A percentile compares a stretch with the other conserved stretches of the same genome.
Evolutionary conservation across 1,140 invertebrate species (phyloP).

Genomic region (Drosophila baimaii): DNA sequence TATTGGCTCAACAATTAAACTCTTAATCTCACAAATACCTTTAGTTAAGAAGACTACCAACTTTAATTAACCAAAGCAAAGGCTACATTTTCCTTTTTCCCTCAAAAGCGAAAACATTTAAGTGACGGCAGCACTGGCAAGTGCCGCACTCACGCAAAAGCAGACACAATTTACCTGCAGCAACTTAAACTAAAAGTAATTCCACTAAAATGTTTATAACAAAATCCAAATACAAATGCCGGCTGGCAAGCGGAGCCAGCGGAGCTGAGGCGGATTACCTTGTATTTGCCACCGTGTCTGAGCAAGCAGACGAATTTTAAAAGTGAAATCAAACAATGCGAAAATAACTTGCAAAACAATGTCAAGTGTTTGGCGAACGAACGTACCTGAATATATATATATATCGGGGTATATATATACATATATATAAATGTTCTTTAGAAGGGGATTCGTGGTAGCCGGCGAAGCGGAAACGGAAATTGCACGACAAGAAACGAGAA

Average conservation of each 20-base stretch:
- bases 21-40: background rate
- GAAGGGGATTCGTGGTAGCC: background rate
- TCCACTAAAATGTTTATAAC: slow-evolving; percentile 77
- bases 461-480: slow-evolving; percentile 47
- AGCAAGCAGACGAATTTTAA: slow-evolving; percentile 72
- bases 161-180: slow-evolving; percentile 40
- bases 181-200: slow-evolving; percentile 79
- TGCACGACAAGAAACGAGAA: slow-evolving; percentile 40
- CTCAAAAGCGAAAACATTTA: background rate
- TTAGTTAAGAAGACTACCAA: no score
- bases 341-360: slow-evolving; percentile 79
- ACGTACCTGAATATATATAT: slow-evolving; percentile 15
- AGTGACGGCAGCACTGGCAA: background rate
- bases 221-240: slow-evolving; percentile 70
- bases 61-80: background rate
- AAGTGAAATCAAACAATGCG: slow-evolving; percentile 82
- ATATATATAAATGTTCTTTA: background rate
- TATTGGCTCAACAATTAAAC: background rate
- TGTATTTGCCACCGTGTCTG: slow-evolving; percentile 58
- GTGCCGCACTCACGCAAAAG: background rate
- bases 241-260: background rate
- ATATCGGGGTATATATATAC: background rate
- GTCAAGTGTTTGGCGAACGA: slow-evolving; percentile 57
- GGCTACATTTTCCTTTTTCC: background rate
- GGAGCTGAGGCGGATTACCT: slow-evolving; percentile 14